These are phyloP conservation scores for Bubo bubo DNA, from an alignment of 2,113 vertebrate species.

Conservation along the genomic window DNA sequence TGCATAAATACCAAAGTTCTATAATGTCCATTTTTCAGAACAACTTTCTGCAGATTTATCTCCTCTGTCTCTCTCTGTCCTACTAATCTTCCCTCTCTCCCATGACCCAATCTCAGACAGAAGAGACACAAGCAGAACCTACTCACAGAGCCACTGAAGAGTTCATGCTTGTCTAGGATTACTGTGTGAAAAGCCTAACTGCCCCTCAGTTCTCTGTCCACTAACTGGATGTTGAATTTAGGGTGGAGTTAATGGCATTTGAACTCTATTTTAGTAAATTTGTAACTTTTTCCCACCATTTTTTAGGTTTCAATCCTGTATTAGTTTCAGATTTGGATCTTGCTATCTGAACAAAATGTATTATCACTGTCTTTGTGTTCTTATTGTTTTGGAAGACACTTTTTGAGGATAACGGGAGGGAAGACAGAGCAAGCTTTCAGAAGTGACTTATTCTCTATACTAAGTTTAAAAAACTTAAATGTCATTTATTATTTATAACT, in stretches of 20 bases:
- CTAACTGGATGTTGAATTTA: neutral
- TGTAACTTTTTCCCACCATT: neutral
- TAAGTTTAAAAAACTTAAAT: neutral
- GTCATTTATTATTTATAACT: neutral
- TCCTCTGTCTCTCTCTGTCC: neutral
- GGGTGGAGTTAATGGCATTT: neutral
- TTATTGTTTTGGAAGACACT: neutral
- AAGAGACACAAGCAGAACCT: neutral
- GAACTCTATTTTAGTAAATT: neutral
- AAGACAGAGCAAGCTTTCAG: neutral
- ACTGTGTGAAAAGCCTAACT: neutral
- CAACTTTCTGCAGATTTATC: neutral
- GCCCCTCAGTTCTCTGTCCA: neutral
- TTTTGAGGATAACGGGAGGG: neutral
- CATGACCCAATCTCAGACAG: neutral
- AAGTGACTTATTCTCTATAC: neutral
- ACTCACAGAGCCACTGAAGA: neutral
- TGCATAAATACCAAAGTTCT: neutral
- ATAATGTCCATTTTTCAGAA: neutral
- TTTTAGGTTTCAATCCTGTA: neutral
- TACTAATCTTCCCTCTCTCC: neutral
- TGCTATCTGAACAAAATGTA: neutral
- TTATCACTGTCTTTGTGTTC: neutral
- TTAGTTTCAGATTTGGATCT: neutral
- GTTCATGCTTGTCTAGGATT: neutral